phyloP scores from a whole-genome alignment of 2,113 vertebrate species.

The Megaceryle maxima region DNA sequence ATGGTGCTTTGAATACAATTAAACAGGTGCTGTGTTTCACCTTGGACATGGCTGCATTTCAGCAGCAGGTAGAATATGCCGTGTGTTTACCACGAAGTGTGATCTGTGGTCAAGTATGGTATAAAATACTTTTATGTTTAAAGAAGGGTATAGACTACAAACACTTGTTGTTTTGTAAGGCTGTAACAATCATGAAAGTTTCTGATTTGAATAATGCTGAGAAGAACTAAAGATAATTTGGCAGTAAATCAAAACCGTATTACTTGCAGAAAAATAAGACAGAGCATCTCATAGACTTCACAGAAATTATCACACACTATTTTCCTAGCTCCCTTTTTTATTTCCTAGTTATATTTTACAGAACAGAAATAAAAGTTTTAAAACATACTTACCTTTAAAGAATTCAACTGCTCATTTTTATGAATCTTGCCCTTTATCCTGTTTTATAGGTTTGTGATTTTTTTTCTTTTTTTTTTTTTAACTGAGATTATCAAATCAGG shows the following conservation, averaged over 20 bases:
- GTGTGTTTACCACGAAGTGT: neutral
- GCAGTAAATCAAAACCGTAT: neutral
- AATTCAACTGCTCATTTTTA: neutral
- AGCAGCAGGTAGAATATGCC: neutral
- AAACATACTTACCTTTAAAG: neutral
- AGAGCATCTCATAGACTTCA: neutral
- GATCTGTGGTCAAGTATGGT: neutral
- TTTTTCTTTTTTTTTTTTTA: no score
- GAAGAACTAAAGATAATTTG: neutral
- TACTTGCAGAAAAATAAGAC: neutral
- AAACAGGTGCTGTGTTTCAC: neutral
- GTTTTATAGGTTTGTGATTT: no score
- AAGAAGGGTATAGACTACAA: neutral
- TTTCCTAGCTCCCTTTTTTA: neutral
- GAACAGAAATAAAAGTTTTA: neutral
- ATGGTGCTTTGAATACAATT: neutral
- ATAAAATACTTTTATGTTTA: neutral
- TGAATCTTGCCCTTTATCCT: neutral
- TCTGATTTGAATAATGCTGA: neutral
- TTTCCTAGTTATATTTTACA: neutral
- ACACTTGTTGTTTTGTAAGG: neutral
- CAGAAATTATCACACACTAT: neutral
- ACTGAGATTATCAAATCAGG: neutral
- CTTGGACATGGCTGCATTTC: neutral
- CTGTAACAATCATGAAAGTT: neutral